Percentiles rank a stretch among this genome's conserved stretches.
phyloP scores from a whole-genome alignment of 2,797 vertebrate genomes.

The Lutjanus campechanus region DNA sequence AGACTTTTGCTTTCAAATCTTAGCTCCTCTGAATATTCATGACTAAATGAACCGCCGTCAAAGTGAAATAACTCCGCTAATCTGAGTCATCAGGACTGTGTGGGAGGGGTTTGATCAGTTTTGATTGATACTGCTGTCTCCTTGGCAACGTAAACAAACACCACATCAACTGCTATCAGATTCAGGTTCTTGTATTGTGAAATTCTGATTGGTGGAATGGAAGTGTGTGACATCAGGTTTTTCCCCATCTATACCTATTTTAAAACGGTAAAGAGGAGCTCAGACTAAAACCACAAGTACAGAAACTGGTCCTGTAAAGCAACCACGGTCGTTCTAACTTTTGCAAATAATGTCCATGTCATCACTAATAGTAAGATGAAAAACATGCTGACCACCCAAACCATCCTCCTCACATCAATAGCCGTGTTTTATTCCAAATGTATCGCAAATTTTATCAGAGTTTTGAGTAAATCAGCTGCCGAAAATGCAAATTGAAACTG shows the following conservation, averaged over 20 bases:
- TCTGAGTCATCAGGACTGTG: not conserved
- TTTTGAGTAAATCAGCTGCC: too few relatives aligned
- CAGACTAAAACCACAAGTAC: not conserved
- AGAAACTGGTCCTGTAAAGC: constrained; percentile 8
- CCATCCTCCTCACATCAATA: not conserved
- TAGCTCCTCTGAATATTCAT: too few relatives aligned
- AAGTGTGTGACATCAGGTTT: not conserved
- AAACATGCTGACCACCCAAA: not conserved
- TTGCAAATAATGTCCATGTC: not conserved
- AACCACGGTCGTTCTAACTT: not conserved
- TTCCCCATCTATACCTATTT: not conserved
- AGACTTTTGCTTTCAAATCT: too few relatives aligned
- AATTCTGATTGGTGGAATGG: constrained; percentile 11
- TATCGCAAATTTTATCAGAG: too few relatives aligned
- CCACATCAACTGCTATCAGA: constrained; percentile 16
- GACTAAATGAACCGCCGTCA: not conserved
- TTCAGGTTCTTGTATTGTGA: not conserved
- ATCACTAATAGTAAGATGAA: not conserved
- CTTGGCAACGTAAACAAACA: constrained; percentile 36
- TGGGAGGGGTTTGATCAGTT: constrained; percentile 28
- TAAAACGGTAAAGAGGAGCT: constrained; percentile 10
- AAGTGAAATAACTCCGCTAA: not conserved
- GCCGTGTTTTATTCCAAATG: too few relatives aligned
- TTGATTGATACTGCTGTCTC: constrained; percentile 14
- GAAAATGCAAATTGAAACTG: too few relatives aligned